Conservation (phyloP, 2,113 vertebrate species). For the Labeo rohita region DNA sequence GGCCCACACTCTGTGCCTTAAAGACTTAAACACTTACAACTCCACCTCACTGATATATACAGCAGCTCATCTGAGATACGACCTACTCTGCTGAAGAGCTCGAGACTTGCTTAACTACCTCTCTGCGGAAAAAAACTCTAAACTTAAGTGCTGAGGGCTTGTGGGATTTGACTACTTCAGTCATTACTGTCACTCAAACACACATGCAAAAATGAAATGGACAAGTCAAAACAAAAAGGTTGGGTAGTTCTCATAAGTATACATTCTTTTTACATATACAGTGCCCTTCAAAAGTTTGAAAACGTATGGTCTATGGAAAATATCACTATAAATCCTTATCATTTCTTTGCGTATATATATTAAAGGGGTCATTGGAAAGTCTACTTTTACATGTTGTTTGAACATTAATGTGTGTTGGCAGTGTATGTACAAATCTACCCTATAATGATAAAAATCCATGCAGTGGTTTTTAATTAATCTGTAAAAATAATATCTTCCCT, state of each 20-base stretch:
- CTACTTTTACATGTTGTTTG: no score
- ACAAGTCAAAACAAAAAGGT: not conserved
- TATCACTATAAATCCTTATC: not conserved
- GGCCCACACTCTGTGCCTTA: slow-evolving; percentile 52
- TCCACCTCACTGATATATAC: slow-evolving; percentile 38
- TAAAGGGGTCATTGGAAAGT: no score
- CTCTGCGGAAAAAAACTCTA: slow-evolving; percentile 15
- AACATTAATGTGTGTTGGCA: no score
- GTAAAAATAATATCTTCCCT: no score
- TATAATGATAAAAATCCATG: no score
- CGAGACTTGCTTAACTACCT: not conserved
- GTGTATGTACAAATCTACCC: no score
- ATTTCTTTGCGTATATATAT: no score
- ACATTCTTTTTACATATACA: no score
- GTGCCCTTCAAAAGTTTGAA: not conserved
- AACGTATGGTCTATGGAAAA: not conserved
- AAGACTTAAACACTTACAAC: slow-evolving; percentile 40
- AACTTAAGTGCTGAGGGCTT: not conserved
- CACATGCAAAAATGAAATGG: not conserved
- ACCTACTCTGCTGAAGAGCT: not conserved
- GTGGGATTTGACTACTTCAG: not conserved
- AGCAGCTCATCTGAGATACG: slow-evolving; percentile 3
- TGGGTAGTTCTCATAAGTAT: not conserved
- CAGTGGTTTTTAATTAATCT: no score
- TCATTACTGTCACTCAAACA: slow-evolving; percentile 18